A percentile compares a stretch with the other conserved stretches of the same genome.
phyloP scores from a whole-genome alignment of 1,140 invertebrate genomes.

The Drosophila chauvacae region DNA sequence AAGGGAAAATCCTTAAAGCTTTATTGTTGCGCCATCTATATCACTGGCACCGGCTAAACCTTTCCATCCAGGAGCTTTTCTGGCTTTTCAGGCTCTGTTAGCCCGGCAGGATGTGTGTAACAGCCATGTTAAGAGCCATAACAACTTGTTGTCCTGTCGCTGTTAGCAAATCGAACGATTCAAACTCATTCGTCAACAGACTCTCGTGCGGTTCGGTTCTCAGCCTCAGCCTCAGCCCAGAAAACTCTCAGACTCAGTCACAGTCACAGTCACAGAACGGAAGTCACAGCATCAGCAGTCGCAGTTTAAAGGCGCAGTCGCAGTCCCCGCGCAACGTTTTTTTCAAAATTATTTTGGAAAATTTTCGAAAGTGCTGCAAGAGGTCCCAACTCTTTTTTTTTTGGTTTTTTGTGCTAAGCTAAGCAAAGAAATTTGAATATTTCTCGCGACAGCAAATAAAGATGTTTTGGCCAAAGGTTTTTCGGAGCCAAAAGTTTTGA shows the following conservation, averaged over 20 bases:
- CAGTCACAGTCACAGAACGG: constrained; percentile 20
- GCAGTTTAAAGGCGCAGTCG: constrained; percentile 22
- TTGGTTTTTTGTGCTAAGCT: constrained; percentile 32
- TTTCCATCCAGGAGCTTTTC: constrained; percentile 7
- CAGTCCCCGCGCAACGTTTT: constrained; percentile 13
- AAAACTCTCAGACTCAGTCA: constrained; percentile 4
- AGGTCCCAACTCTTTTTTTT: constrained; percentile 2
- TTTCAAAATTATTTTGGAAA: constrained; percentile 26
- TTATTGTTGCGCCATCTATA: neutral
- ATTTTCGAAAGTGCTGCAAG: constrained; percentile 26
- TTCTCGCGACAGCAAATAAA: constrained; percentile 14
- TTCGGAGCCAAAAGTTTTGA: constrained; percentile 15
- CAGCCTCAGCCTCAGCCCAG: constrained; percentile 49
- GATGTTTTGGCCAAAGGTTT: constrained; percentile 20
- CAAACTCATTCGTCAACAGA: constrained; percentile 72
- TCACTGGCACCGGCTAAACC: constrained; percentile 1
- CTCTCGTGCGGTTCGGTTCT: constrained; percentile 72
- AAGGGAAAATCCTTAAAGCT: neutral
- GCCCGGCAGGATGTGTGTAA: neutral
- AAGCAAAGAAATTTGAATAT: constrained; percentile 27
- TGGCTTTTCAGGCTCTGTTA: constrained; percentile 13
- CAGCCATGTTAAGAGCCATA: constrained; percentile 30
- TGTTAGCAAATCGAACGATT: constrained; percentile 29
- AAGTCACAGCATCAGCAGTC: constrained; percentile 8
- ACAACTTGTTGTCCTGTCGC: constrained; percentile 66